A percentile compares a stretch with the other conserved stretches of the same genome.
Evolutionary conservation across 1,140 invertebrate species (phyloP).

Genomic region (Bombus waltoni): DNA sequence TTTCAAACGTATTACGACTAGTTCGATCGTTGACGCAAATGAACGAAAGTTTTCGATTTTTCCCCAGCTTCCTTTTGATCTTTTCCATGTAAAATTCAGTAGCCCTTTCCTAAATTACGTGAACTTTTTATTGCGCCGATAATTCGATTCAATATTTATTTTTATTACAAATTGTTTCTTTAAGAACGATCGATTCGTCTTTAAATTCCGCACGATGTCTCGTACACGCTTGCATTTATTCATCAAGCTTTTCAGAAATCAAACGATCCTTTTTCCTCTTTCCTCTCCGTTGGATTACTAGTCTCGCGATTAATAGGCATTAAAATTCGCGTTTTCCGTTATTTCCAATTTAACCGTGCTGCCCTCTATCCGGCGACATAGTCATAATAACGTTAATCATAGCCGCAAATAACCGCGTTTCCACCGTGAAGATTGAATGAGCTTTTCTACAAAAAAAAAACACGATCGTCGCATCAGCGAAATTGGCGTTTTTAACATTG

Average conservation of each 20-base stretch:
- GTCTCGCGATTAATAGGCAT: background rate
- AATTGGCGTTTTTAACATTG: conserved; percentile 32
- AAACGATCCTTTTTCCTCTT: background rate
- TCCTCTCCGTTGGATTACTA: too few species aligned
- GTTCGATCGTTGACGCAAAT: background rate
- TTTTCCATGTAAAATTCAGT: background rate
- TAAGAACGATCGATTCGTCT: too few species aligned
- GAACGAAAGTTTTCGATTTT: background rate
- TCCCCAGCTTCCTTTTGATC: background rate
- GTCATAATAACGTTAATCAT: conserved; percentile 13
- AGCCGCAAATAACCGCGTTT: conserved; percentile 6
- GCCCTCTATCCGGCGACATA: background rate
- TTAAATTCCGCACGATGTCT: too few species aligned
- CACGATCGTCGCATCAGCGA: background rate
- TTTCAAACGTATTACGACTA: background rate
- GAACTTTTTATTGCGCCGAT: too few species aligned
- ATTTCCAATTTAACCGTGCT: background rate
- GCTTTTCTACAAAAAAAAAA: background rate
- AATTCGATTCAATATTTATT: too few species aligned
- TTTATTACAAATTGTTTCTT: too few species aligned
- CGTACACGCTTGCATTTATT: background rate
- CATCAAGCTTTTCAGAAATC: background rate
- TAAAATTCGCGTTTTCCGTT: background rate
- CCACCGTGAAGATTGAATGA: too few species aligned
- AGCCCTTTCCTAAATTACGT: too few species aligned